Base-by-base conservation (phyloP, 2,797 vertebrate genomes). In the Rhinatrema bivittatum region DNA sequence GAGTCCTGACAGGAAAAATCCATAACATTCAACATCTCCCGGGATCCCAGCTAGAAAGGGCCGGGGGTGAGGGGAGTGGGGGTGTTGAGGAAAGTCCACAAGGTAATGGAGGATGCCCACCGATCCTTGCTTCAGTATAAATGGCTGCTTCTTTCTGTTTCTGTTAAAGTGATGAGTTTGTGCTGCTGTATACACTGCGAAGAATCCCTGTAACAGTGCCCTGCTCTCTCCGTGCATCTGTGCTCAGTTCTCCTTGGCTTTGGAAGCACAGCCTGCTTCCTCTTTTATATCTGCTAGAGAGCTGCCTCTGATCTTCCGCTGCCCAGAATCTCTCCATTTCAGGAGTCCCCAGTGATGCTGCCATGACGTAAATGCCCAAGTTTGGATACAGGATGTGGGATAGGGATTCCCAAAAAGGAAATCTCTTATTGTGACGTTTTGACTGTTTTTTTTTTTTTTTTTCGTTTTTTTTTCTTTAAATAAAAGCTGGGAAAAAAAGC, bases 371-470 rank as follows among this genome's bases (percentile, higher is more conserved):
- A 85, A 87, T 92, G 94, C 88, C 93, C 94, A 93, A 87, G 95
- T 62, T 92, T 88, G 94, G 94, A 94, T 85, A 92, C 89, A 95
- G 93, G 94, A 96, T 93, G 91, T 94, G 44, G 72, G 86, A 89
- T 79, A 88, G 88, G 84, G 87, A 88, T 81, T 66, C 89, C 89
- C 86, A 76, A 89, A 76, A 74, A 82, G 72, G 84, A 86, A 86
- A 87, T 79, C 84, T 87, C 83, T 74, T 74, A 30, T 71, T 62
- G 83, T 93, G 91, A 91, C 89, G 91, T 76, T 77, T 20, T 31
- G 9, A 70, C 79, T 78, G 80, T 74, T 78, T 76, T 78, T 86
- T 48, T 72, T 20, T 6, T 8, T 13, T 22, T 18, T 40, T 16
- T 30, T 21, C n/a, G n/a, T n/a, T n/a, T n/a, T n/a, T n/a, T n/a